phyloP scores from a whole-genome alignment of 2,888 invertebrate genomes.

The Noctua comes region DNA sequence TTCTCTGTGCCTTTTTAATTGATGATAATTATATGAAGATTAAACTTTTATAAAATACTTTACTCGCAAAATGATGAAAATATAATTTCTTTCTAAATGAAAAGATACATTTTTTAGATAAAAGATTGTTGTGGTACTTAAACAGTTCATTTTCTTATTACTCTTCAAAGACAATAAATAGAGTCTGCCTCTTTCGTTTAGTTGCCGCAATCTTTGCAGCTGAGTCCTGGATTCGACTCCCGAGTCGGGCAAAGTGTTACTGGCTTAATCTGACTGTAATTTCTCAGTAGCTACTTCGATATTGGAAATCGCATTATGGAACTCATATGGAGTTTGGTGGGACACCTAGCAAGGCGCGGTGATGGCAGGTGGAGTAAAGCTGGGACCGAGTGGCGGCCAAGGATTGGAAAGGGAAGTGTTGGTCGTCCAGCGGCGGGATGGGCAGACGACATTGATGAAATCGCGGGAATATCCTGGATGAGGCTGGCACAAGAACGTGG shows the following conservation, averaged over 20 bases:
- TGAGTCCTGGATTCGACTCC: background rate
- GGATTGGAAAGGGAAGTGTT: no score
- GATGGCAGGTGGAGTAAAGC: no score
- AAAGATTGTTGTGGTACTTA: background rate
- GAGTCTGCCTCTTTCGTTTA: background rate
- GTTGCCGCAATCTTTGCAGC: background rate
- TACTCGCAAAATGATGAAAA: background rate
- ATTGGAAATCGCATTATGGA: no score
- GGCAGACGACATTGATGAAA: no score
- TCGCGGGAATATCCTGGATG: no score
- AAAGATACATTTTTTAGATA: background rate
- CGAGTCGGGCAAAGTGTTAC: background rate
- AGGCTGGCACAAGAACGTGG: no score
- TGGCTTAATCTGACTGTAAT: no score
- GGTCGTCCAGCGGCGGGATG: no score
- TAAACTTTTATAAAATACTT: background rate
- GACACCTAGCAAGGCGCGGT: no score
- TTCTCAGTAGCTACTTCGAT: no score
- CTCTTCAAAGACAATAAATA: background rate
- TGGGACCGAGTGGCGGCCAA: no score
- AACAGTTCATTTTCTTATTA: background rate
- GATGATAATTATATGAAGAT: background rate
- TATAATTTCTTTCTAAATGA: background rate
- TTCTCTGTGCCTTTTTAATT: background rate
- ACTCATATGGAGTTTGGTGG: no score